Conservation (phyloP, 2,888 invertebrate species). For the Drosophila longiperda region DNA sequence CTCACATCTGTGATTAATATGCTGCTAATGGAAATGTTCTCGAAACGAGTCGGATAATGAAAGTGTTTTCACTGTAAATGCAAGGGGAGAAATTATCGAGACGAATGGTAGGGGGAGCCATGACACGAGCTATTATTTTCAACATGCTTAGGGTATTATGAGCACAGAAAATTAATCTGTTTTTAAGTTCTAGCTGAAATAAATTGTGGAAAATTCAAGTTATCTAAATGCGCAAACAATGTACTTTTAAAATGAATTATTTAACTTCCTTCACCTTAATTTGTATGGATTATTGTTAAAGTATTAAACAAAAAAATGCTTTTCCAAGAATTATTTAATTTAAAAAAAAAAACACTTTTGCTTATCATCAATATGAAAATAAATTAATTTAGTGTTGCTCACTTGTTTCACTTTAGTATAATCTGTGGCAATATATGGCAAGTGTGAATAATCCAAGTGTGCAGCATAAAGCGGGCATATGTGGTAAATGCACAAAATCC, state of each 20-base stretch:
- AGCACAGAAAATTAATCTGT: conserved; percentile 10
- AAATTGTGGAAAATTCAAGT: not conserved
- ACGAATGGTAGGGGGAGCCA: conserved; percentile 10
- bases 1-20: conserved; percentile 52
- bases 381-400: conserved; percentile 31
- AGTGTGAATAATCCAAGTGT: conserved; percentile 57
- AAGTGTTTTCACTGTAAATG: conserved; percentile 1
- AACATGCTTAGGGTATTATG: not conserved
- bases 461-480: conserved; percentile 31
- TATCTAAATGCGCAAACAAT: not conserved
- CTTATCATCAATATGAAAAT: not conserved
- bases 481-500: conserved; percentile 19
- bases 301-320: not conserved
- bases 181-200: conserved; percentile 1
- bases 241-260: not conserved
- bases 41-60: conserved; percentile 18
- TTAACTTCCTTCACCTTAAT: not conserved
- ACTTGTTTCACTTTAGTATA: conserved; percentile 51
- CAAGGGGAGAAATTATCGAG: conserved; percentile 2
- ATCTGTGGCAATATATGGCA: conserved; percentile 47
- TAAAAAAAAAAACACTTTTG: not conserved
- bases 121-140: conserved; percentile 58
- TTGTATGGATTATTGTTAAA: not conserved
- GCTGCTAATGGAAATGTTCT: conserved; percentile 43
- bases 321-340: not conserved